phyloP scores from a whole-genome alignment of 2,888 invertebrate genomes.

The Amphipyra tragopoginis region DNA sequence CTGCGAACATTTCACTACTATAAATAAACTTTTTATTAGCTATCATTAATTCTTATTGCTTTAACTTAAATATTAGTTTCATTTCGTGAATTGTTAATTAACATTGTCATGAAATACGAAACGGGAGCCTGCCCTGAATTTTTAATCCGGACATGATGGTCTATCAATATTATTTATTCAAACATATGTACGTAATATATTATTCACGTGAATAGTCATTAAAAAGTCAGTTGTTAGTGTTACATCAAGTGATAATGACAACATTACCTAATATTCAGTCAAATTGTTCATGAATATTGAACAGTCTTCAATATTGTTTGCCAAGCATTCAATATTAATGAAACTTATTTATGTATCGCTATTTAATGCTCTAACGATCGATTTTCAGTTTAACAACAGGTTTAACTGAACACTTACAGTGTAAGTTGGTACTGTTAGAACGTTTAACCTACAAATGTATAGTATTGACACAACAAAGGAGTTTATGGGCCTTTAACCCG shows the following conservation, averaged over 20 bases:
- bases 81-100: conserved; percentile 22
- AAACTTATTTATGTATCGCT: conserved; percentile 12
- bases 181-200: conserved; percentile 3
- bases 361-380: conserved; percentile 16
- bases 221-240: no score
- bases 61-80: conserved; percentile 18
- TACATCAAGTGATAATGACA: no score
- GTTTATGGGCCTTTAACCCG: conserved; percentile 27
- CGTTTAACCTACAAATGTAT: conserved; percentile 14
- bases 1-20: conserved; percentile 30
- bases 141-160: conserved; percentile 1
- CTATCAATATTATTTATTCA: conserved; percentile 7
- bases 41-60: conserved; percentile 23
- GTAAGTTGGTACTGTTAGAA: conserved; percentile 16
- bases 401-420: conserved; percentile 11
- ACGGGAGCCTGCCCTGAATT: conserved; percentile 9
- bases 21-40: conserved; percentile 38
- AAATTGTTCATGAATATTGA: conserved; percentile 5
- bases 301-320: not conserved
- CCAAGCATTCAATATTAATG: conserved; percentile 1
- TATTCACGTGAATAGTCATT: no score
- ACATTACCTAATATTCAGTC: no score
- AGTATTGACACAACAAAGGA: conserved; percentile 1
- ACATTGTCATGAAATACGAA: conserved; percentile 9
- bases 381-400: conserved; percentile 25